Evolutionary conservation across 1,140 invertebrate species (phyloP).

Genomic region (Aphidius gifuensis): DNA sequence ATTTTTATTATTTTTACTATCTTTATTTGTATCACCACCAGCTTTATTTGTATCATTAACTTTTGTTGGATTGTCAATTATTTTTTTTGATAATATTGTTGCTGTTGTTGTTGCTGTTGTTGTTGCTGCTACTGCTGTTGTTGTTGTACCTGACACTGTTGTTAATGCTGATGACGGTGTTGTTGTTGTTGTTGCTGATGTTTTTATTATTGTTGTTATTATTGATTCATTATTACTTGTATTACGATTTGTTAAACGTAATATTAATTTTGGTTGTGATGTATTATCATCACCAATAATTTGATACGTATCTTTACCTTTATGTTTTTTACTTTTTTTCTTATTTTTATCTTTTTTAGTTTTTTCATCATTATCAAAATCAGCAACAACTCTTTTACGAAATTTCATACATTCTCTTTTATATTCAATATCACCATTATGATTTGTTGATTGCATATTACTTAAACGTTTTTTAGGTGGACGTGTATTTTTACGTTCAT

Average conservation of each 20-base stretch:
- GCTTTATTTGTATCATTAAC: not conserved
- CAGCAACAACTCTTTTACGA: conserved; percentile 76
- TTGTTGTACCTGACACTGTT: no score
- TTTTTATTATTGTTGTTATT: no score
- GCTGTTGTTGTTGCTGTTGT: not conserved
- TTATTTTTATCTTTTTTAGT: conserved; percentile 63
- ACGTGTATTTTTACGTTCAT: conserved; percentile 60
- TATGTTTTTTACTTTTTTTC: conserved; percentile 60
- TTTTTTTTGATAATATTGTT: not conserved
- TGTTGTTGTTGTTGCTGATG: no score
- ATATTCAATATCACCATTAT: conserved; percentile 65
- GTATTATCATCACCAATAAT: conserved; percentile 61
- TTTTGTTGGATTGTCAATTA: no score
- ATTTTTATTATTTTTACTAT: conserved; percentile 48
- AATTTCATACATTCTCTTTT: conserved; percentile 84
- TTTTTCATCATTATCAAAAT: conserved; percentile 70
- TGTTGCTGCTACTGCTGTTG: no score
- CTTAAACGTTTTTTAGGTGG: conserved; percentile 79
- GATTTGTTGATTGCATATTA: conserved; percentile 62
- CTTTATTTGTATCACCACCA: conserved; percentile 49
- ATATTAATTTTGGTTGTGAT: conserved; percentile 67
- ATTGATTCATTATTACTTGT: conserved; percentile 18
- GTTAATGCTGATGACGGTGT: no score
- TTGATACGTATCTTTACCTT: conserved; percentile 62
- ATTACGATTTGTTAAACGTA: conserved; percentile 58